These are phyloP conservation scores for Drosophila limbata DNA, from an alignment of 2,888 invertebrate genomes.

Conservation along the genomic window DNA sequence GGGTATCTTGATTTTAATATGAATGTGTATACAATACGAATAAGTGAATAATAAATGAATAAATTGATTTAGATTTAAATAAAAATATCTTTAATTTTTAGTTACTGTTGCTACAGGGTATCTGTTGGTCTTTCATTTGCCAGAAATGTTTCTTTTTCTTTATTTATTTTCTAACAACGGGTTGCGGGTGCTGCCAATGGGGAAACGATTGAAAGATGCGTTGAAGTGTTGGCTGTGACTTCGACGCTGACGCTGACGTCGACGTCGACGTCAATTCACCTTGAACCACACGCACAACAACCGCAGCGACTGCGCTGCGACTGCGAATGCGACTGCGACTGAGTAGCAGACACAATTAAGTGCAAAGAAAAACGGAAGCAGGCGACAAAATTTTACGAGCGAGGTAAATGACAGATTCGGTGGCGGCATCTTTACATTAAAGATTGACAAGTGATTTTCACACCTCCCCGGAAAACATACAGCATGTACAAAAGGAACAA, in stretches of 20 bases:
- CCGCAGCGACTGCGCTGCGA: slow-evolving; percentile 26
- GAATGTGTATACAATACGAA: not conserved
- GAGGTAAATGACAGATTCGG: slow-evolving; percentile 47
- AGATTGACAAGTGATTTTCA: slow-evolving; percentile 80
- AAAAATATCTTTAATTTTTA: too few relatives aligned
- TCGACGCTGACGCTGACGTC: slow-evolving; percentile 44
- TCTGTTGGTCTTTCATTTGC: slow-evolving; percentile 7
- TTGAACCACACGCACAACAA: slow-evolving; percentile 80
- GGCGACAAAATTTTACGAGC: slow-evolving; percentile 76
- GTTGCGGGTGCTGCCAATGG: slow-evolving; percentile 47
- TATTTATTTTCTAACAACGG: slow-evolving; percentile 59
- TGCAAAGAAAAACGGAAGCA: slow-evolving; percentile 73
- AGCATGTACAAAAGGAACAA: slow-evolving; percentile 22
- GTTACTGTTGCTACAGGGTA: slow-evolving; percentile 15
- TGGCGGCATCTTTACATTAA: slow-evolving; percentile 75
- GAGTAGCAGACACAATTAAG: slow-evolving; percentile 77
- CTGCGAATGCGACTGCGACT: slow-evolving; percentile 22
- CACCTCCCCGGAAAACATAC: slow-evolving; percentile 60
- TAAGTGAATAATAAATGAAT: not conserved
- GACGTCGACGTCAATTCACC: slow-evolving; percentile 69
- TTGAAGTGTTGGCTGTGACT: slow-evolving; percentile 64
- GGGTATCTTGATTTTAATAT: slow-evolving; percentile 26
- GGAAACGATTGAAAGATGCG: slow-evolving; percentile 80
- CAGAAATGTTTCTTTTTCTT: slow-evolving; percentile 9
- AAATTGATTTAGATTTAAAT: not conserved